These are phyloP conservation scores for Leptoclinus maculatus DNA, from an alignment of 2,797 vertebrate genomes.

Conservation along the genomic window DNA sequence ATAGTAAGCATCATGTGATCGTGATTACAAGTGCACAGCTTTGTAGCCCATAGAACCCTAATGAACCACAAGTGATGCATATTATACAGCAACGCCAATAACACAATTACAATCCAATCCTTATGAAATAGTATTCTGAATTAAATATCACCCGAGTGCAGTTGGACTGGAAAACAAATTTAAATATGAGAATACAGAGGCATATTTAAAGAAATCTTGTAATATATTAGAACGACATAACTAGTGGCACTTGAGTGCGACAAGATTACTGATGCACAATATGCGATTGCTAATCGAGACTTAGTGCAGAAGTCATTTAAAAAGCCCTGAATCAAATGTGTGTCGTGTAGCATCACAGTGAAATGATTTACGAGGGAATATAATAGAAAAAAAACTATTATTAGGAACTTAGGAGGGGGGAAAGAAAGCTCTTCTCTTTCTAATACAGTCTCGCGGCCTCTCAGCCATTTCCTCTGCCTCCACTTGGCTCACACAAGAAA, in stretches of 20 bases:
- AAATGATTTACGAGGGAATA: constrained; percentile 37
- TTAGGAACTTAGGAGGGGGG: background rate
- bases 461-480: constrained; percentile 15
- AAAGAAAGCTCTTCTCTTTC: background rate
- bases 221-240: constrained; percentile 14
- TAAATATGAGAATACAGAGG: background rate
- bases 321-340: constrained; percentile 25
- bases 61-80: background rate
- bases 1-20: background rate
- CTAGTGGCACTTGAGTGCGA: constrained; percentile 8
- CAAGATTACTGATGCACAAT: constrained; percentile 23
- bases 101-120: constrained; percentile 5
- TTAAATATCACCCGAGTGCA: background rate
- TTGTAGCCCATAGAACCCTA: background rate
- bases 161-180: background rate
- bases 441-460: background rate
- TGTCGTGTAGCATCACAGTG: background rate
- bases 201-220: constrained; percentile 11
- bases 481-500: constrained; percentile 22
- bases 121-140: background rate
- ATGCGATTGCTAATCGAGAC: constrained; percentile 25
- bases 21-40: background rate
- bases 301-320: constrained; percentile 6
- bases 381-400: constrained; percentile 2
- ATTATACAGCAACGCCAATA: background rate